Evolutionary conservation across 2,113 vertebrate species (phyloP), one percentile per base, ranked within the genome.

Genomic region (Xiphophorus maculatus): DNA sequence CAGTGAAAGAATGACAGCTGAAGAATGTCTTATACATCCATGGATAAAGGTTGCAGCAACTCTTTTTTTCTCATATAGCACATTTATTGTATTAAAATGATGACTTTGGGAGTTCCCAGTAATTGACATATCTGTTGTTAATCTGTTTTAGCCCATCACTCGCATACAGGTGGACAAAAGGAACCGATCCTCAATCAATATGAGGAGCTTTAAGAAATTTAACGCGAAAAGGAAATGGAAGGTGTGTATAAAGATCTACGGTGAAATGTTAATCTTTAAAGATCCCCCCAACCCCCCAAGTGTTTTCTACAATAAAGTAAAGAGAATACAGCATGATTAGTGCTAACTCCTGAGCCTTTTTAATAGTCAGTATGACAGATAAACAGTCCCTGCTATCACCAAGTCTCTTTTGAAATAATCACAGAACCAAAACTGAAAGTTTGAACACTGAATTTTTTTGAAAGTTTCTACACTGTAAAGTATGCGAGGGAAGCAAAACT

Each of bases 181-280:
- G 64, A 94, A 94, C 60, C 93, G 92, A 2, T 95, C 94, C 25
- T 95, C 94, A 58, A 96, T 96, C 88, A 96, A 95, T 72, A 96
- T 96, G 90, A 95, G 92, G 87, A 95, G 82, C 85, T 95, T 96
- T 75, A 95, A 94, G 83, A 94, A 82, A 80, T 95, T 96, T 77
- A 95, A 96, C 0, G 93, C 94, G 12, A 91, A 86, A 60, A 91
- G 96, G 77, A 94, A 95, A 81, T 95, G 94, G 95, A 96, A 95
- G 93, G 95, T 95, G 66, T 87, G 76, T 82, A 14, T 27, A 29
- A 37, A 66, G 27, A 58, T 71, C 19, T 51, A n/a, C 33, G 30
- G 1, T 48, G 27, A 63, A 60, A 65, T 33, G 37, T 37, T 22
- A 25, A 58, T 9, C 51, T 25, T 58, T 58, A 58, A n/a, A 25